Evolutionary conservation across 2,113 vertebrate genomes (phyloP), one percentile per base, ranked within the genome.

Genomic region (Pristiophorus japonicus): DNA sequence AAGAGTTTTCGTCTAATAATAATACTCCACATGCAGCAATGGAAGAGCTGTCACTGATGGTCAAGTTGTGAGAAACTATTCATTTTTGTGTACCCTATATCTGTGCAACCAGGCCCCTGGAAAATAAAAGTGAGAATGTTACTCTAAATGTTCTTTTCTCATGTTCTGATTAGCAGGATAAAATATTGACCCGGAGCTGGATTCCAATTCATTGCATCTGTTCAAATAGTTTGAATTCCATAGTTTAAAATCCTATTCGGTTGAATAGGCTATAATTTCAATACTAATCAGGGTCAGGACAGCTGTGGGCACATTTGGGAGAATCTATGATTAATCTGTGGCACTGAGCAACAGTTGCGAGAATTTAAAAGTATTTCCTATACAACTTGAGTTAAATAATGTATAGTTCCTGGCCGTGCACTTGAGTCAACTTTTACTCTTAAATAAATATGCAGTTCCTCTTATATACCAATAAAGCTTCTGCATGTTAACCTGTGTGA

Each of bases 211-310:
- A 90, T 90, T 90, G 87, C 62, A 93, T 65, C 90, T 93, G 34
- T 93, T 93, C 34, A 38, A 65, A 93, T 93, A 93, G 90, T 93
- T 93, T 93, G 62, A 93, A 65, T 93, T 93, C 90, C 59, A 65
- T 93, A 65, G 90, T 93, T 65, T 20, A 42, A 93, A 93, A 42
- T 65, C 59, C 90, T 90, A 62, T 90, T 90, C 87, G 47, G 51
- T 59, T 34, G 45, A 30, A 34, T 90, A 34, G 87, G 27, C 30
- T 90, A 34, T 90, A n/a, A 62, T 90, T 90, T 90, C 87, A 90
- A 30, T 90, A 90, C 87, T 59, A 59, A 90, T 62, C 55, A n/a
- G 30, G 12, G 87, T 90, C 51, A 27, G 87, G 51, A 34, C 87
- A 90, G 87, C 87, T 90, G 87, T 59, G 34, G 59, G 51, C 14